Conservation (phyloP, 1,140 invertebrate species). For the Drosophila tsacasi region DNA sequence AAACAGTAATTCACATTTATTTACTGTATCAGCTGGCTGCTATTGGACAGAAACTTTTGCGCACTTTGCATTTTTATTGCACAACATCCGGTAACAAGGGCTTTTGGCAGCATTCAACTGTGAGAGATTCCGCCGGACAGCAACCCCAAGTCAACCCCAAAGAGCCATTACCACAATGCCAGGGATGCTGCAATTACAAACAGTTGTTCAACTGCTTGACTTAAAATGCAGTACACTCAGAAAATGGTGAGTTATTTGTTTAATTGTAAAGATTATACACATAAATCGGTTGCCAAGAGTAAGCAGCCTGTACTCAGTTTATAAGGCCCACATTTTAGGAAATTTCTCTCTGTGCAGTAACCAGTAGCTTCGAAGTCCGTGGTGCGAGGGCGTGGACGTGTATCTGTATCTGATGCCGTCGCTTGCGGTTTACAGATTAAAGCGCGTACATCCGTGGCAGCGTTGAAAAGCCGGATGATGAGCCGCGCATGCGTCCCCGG, state of each 20-base stretch:
- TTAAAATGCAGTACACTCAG: conserved; percentile 59
- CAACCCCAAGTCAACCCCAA: conserved; percentile 57
- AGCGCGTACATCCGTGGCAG: conserved; percentile 73
- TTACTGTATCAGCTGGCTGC: conserved; percentile 56
- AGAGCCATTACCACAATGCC: conserved; percentile 52
- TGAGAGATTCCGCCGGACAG: conserved; percentile 41
- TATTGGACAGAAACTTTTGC: conserved; percentile 62
- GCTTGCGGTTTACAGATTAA: conserved; percentile 79
- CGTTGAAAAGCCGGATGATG: conserved; percentile 62
- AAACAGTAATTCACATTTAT: conserved; percentile 59
- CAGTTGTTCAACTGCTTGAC: conserved; percentile 82
- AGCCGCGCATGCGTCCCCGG: conserved; percentile 65
- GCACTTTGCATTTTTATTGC: conserved; percentile 79
- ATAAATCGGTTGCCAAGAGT: neutral
- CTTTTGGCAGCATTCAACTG: conserved; percentile 67
- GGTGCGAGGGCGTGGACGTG: conserved; percentile 3
- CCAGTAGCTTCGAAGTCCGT: conserved; percentile 11
- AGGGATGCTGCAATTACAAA: conserved; percentile 75
- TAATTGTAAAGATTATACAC: neutral
- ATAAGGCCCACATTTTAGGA: neutral
- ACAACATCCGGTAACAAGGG: conserved; percentile 79
- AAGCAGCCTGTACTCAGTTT: neutral
- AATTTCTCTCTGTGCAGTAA: neutral
- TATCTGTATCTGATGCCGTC: conserved; percentile 63
- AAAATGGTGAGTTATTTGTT: too few species aligned